Base-by-base conservation (phyloP, 2,113 vertebrate genomes). In the Fukomys damarensis region DNA sequence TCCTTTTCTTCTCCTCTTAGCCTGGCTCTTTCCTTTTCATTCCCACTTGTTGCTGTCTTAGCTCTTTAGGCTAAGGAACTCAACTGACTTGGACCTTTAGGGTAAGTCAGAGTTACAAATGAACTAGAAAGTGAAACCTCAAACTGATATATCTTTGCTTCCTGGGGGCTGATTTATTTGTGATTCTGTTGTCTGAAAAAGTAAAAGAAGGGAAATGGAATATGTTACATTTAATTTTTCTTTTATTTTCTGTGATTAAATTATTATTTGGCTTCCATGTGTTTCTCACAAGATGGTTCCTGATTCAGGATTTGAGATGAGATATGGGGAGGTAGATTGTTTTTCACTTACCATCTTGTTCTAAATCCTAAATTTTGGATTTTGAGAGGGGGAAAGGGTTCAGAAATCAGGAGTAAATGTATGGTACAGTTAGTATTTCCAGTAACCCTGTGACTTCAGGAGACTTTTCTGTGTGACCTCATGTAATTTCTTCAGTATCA, bases 371-470 rank as follows among this genome's bases (percentile, higher is more conserved):
- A 52, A 46, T 70, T 93, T 93, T 93, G 41, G 32, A 79, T 94
- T 85, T 91, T 95, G 88, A 77, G 52, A 43, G 28, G 35, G 94
- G n/a, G 80, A 96, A 90, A 61, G 30, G 52, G 35, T 81, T 80
- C 11, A 80, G 86, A 94, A 84, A 38, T 46, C 9, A 83, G 63
- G 19, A 46, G 52, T 65, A 12, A 81, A 61, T 63, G 54, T 22
- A 12, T 35, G 32, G 8, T 12, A 76, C 46, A 87, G 58, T 95
- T 68, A 92, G 12, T 92, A 30, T 92, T 96, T 96, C 74, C 54
- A 13, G 74, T 65, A 87, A 89, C 43, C 20, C 32, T 79, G 1
- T 81, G 56, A 82, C 43, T 26, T 85, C 58, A 70, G 52, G 56
- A n/a, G 59, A 52, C 13, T 66, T 77, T 81, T 52, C 16, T 41